Evolutionary conservation across 2,113 vertebrate genomes (phyloP).

Genomic region (Agelaius tricolor): DNA sequence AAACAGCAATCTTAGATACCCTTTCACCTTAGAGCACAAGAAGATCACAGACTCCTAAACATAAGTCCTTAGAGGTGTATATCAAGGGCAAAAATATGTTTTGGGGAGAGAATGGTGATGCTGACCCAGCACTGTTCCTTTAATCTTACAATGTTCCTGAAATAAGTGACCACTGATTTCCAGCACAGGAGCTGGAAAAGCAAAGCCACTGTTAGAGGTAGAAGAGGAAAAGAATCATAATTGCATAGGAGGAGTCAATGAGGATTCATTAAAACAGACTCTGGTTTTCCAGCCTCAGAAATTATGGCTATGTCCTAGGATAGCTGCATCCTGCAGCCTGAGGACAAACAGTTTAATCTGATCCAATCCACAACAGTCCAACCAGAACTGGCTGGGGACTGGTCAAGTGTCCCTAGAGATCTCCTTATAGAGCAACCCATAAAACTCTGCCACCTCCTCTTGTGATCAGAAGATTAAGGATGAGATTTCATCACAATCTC

Average conservation of each 20-base stretch:
- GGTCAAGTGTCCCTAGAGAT: not conserved
- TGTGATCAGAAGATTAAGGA: not conserved
- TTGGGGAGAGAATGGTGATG: not conserved
- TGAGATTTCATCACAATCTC: not conserved
- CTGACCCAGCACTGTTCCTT: not conserved
- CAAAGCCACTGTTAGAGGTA: not conserved
- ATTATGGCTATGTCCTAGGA: not conserved
- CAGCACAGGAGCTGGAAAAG: not conserved
- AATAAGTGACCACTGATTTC: not conserved
- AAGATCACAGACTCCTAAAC: no score
- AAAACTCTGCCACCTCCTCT: not conserved
- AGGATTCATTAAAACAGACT: not conserved
- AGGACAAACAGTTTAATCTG: not conserved
- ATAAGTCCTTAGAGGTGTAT: not conserved
- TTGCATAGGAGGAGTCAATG: not conserved
- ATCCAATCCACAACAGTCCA: not conserved
- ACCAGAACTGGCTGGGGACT: rapidly evolving
- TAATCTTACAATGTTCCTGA: not conserved
- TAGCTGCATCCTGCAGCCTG: not conserved
- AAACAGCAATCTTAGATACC: not conserved
- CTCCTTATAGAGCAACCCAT: not conserved
- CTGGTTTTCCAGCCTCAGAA: not conserved
- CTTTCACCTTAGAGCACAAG: not conserved
- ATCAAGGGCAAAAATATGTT: not conserved
- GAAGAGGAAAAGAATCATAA: not conserved